A percentile compares a stretch with the other conserved stretches of the same genome.
Evolutionary conservation across 1,140 invertebrate species (phyloP).

Genomic region (Trachelipus rathkii): DNA sequence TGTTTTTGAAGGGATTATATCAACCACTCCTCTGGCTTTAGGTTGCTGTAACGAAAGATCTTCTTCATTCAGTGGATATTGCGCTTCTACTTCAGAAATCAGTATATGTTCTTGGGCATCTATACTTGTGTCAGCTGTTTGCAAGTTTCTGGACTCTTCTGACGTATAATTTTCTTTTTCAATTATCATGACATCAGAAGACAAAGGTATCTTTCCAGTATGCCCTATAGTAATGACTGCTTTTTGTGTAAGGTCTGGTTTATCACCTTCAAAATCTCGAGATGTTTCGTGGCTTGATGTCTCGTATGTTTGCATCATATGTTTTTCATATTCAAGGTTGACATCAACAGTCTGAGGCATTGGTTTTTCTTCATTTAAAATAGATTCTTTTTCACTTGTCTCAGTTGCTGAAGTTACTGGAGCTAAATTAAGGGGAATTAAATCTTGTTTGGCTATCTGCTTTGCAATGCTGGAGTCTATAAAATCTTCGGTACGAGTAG

Average conservation of each 20-base stretch:
- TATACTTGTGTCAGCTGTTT: no score
- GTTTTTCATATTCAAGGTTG: slow-evolving; percentile 27
- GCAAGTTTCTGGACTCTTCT: slow-evolving; percentile 41
- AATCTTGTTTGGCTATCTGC: slow-evolving; percentile 53
- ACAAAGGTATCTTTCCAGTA: slow-evolving; percentile 32
- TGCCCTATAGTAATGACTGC: slow-evolving; percentile 31
- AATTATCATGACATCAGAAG: slow-evolving; percentile 33
- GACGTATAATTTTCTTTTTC: slow-evolving; percentile 40
- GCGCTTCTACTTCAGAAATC: no score
- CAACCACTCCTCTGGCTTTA: slow-evolving; percentile 25
- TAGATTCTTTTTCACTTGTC: neutral
- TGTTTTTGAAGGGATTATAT: slow-evolving; percentile 56
- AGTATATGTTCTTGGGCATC: no score
- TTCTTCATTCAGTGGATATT: no score
- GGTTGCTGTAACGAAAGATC: no score
- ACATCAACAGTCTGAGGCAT: slow-evolving; percentile 25
- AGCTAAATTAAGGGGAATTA: neutral
- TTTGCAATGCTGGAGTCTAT: slow-evolving; percentile 51
- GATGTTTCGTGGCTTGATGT: slow-evolving; percentile 34
- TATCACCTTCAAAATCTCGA: slow-evolving; percentile 3
- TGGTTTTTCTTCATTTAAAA: neutral
- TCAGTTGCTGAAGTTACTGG: neutral
- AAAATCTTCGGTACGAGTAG: slow-evolving; percentile 36
- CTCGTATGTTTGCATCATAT: slow-evolving; percentile 13
- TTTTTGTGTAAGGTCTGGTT: slow-evolving; percentile 21